These are phyloP conservation scores for Cryptomyrus ogoouensis DNA, from an alignment of 2,113 vertebrate species.

Conservation along the genomic window DNA sequence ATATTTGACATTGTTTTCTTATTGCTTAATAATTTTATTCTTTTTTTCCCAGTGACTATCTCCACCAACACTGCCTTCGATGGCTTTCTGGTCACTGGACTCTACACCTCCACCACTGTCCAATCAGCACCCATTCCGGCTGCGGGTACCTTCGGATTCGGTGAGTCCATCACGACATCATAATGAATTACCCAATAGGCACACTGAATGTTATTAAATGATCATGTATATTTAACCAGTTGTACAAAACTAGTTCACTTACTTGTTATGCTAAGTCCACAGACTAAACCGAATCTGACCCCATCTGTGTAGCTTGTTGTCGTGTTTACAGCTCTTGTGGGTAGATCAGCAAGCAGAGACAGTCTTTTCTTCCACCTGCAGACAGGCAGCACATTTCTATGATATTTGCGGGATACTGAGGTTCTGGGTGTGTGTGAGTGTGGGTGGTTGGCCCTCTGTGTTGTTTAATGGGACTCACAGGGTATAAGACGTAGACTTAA, in stretches of 20 bases:
- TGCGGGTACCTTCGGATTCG: slow-evolving; percentile 85
- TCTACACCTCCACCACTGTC: slow-evolving; percentile 92
- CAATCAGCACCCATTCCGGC: slow-evolving; percentile 83
- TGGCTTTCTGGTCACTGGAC: slow-evolving; percentile 89
- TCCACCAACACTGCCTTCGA: slow-evolving; percentile 94
- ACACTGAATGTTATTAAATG: background rate
- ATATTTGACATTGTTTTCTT: background rate
- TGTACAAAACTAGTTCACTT: background rate
- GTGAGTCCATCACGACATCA: slow-evolving; percentile 63
- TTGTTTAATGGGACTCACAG: background rate
- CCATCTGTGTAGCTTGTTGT: background rate
- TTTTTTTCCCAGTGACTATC: slow-evolving; percentile 73
- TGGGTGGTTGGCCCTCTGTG: background rate
- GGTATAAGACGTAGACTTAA: background rate
- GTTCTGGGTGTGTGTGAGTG: background rate
- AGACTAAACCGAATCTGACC: background rate
- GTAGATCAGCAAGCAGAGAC: background rate
- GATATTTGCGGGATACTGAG: background rate
- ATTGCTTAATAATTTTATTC: background rate
- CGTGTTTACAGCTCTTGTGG: background rate
- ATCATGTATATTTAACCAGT: background rate
- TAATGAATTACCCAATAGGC: background rate
- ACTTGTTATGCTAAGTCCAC: background rate
- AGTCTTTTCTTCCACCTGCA: too few relatives aligned
- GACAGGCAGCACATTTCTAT: background rate